Conservation (phyloP, 23 tunicate genomes). For the Halocynthia aurantium region DNA sequence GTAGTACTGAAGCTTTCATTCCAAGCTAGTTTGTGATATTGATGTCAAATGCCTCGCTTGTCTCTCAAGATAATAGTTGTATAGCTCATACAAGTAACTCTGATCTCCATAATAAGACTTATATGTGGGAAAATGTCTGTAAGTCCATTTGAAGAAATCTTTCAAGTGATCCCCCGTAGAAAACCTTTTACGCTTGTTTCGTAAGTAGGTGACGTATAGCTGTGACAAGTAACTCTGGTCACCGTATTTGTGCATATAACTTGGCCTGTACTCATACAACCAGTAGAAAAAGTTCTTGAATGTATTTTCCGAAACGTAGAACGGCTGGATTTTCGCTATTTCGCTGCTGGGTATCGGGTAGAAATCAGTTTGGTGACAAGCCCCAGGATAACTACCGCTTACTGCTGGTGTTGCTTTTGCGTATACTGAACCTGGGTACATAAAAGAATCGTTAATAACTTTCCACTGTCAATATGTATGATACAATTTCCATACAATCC, state of each 20-base stretch:
- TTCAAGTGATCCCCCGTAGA: conserved; percentile 14
- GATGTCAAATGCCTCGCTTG: background rate
- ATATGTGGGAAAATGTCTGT: conserved; percentile 10
- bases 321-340: background rate
- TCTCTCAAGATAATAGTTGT: background rate
- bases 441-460: too few relatives aligned
- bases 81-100: conserved; percentile 21
- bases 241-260: conserved; percentile 10
- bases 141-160: conserved; percentile 22
- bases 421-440: too few relatives aligned
- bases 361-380: conserved; percentile 13
- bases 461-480: too few relatives aligned
- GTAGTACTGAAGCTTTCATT: too few relatives aligned
- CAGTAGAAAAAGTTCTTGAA: conserved; percentile 15
- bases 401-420: background rate
- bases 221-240: conserved; percentile 15
- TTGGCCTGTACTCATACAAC: conserved; percentile 11
- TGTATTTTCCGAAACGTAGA: too few relatives aligned
- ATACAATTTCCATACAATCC: too few relatives aligned
- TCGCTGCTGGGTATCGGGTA: background rate
- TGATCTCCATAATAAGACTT: conserved; percentile 17
- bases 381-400: conserved; percentile 16
- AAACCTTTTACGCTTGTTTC: background rate
- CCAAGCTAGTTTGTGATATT: too few relatives aligned
- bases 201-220: background rate